Evolutionary conservation across 2,113 vertebrate genomes (phyloP).

Genomic region (Pollachius pollachius): DNA sequence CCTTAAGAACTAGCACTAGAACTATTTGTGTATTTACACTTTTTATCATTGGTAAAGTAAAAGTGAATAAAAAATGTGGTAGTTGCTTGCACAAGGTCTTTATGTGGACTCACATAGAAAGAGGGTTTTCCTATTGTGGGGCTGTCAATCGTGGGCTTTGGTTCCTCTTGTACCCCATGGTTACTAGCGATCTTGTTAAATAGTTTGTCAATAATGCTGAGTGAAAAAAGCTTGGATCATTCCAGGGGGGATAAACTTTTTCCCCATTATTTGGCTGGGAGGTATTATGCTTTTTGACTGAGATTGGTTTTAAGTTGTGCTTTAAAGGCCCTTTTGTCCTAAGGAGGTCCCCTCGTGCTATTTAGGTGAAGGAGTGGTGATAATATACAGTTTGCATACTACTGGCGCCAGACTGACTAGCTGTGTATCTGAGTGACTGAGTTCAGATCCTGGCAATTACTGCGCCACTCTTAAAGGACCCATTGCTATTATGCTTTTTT

Average conservation of each 20-base stretch:
- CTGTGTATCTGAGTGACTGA: conserved; percentile 88
- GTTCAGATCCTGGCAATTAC: conserved; percentile 91
- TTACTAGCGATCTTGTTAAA: too few species aligned
- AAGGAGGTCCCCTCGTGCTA: conserved; percentile 81
- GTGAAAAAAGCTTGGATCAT: neutral
- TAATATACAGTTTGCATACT: conserved; percentile 94
- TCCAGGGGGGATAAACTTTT: conserved; percentile 42
- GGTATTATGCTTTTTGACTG: conserved; percentile 81
- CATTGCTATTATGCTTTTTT: conserved; percentile 68
- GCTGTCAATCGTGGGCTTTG: too few species aligned
- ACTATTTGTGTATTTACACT: conserved; percentile 28
- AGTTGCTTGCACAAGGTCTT: too few species aligned
- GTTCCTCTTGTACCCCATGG: too few species aligned
- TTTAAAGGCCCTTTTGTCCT: conserved; percentile 81
- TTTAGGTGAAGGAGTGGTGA: conserved; percentile 93
- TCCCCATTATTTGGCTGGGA: conserved; percentile 67
- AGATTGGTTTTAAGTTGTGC: conserved; percentile 88
- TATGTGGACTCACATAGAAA: too few species aligned
- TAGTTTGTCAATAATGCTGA: neutral
- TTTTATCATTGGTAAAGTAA: conserved; percentile 6
- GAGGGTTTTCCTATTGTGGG: too few species aligned
- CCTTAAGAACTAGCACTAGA: conserved; percentile 39
- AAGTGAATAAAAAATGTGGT: neutral
- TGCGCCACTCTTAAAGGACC: conserved; percentile 91
- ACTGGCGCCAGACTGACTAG: conserved; percentile 95